Conservation (phyloP, 2,797 vertebrate genomes). For the Scolopax bukidnonensis region DNA sequence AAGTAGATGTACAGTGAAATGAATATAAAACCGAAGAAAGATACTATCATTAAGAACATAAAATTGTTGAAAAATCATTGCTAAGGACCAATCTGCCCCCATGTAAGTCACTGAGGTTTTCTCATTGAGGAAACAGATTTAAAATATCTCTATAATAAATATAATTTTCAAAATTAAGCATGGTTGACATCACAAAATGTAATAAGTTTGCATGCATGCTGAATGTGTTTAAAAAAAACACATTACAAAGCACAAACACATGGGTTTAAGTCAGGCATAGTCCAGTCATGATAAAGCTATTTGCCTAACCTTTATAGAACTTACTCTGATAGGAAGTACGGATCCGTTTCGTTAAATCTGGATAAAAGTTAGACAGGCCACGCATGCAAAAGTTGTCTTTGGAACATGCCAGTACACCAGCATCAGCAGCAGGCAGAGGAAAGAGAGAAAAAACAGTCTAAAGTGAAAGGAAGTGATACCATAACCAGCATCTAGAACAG, state of each 20-base stretch:
- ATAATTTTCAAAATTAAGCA: conserved; percentile 49
- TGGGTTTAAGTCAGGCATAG: conserved; percentile 68
- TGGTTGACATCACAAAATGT: conserved; percentile 56
- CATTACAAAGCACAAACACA: conserved; percentile 73
- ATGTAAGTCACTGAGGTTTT: neutral
- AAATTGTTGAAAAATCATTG: conserved; percentile 10
- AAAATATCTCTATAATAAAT: conserved; percentile 18
- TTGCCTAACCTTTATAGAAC: conserved; percentile 82
- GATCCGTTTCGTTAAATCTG: conserved; percentile 99
- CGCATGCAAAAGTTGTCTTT: conserved; percentile 99
- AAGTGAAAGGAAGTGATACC: conserved; percentile 88
- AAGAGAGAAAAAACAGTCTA: conserved; percentile 90
- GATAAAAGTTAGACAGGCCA: conserved; percentile 99
- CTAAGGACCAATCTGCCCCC: neutral
- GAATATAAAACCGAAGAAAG: conserved; percentile 36
- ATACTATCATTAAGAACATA: conserved; percentile 6
- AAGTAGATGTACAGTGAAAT: conserved; percentile 34
- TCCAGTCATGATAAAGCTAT: conserved; percentile 56
- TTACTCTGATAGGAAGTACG: conserved; percentile 99
- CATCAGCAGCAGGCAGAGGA: conserved; percentile 85
- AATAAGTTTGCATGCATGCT: conserved; percentile 76
- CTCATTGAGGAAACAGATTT: neutral
- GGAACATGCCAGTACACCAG: conserved; percentile 95
- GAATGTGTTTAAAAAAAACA: conserved; percentile 80
- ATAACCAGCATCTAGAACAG: conserved; percentile 80